phyloP scores from a whole-genome alignment of 2,888 invertebrate genomes.

The Caenorhabditis panamensis region DNA sequence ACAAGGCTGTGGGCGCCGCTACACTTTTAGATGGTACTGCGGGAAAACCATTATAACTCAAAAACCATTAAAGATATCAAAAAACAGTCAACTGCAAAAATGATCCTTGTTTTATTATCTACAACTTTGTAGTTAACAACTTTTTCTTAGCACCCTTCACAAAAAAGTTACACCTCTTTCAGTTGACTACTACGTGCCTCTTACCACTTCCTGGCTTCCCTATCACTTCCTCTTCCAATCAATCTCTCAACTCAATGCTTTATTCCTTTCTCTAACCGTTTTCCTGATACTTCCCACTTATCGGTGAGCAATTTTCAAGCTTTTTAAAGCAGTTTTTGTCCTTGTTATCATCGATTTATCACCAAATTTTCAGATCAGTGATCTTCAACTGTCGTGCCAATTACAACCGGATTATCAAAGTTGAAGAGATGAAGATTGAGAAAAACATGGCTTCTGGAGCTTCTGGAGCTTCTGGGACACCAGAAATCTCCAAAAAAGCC shows the following conservation, averaged over 20 bases:
- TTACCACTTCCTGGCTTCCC: constrained; percentile 43
- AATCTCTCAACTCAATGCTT: constrained; percentile 40
- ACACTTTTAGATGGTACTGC: no score
- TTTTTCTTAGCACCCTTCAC: neutral
- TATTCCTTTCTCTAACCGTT: constrained; percentile 43
- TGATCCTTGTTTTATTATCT: no score
- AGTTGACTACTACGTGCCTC: constrained; percentile 50
- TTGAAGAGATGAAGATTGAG: constrained; percentile 37
- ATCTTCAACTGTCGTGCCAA: constrained; percentile 32
- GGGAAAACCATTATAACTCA: no score
- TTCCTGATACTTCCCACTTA: constrained; percentile 57
- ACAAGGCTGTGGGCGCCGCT: no score
- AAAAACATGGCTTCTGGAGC: no score
- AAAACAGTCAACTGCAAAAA: no score
- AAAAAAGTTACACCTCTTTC: no score
- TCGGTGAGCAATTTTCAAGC: no score
- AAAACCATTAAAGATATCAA: no score
- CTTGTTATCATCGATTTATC: no score
- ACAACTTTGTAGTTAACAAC: neutral
- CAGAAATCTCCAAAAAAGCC: constrained; percentile 3
- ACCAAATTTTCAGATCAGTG: constrained; percentile 27
- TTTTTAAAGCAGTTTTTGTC: no score
- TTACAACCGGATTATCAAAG: constrained; percentile 43
- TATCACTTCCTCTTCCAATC: constrained; percentile 56
- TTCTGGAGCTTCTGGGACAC: no score